Conservation (phyloP, 1,140 invertebrate species). For the Heliothis virescens region DNA sequence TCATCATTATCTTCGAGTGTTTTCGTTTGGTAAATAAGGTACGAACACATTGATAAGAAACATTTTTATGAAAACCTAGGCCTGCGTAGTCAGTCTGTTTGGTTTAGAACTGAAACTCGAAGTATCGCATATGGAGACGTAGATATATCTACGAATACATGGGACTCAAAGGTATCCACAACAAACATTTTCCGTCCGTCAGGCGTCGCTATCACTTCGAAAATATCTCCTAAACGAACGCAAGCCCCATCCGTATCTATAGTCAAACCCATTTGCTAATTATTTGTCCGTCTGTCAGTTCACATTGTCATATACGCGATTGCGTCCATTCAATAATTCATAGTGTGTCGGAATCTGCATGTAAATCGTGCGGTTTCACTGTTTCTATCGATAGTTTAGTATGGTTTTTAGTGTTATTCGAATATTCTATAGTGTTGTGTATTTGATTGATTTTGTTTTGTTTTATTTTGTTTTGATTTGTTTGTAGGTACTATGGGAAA, state of each 20-base stretch:
- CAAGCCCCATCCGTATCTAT: slow-evolving; percentile 6
- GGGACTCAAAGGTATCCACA: slow-evolving; percentile 10
- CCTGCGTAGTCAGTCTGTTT: neutral
- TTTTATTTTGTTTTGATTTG: neutral
- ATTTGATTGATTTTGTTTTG: slow-evolving; percentile 11
- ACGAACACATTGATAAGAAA: too few relatives aligned
- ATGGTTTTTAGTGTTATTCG: slow-evolving; percentile 15
- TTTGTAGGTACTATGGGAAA: too few relatives aligned
- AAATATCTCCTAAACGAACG: slow-evolving; percentile 4
- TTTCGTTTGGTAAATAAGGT: too few relatives aligned
- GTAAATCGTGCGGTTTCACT: slow-evolving; percentile 43
- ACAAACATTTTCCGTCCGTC: neutral
- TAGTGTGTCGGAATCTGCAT: slow-evolving; percentile 16
- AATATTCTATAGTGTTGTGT: slow-evolving; percentile 10
- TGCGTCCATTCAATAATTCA: slow-evolving; percentile 45
- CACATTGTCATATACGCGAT: slow-evolving; percentile 41
- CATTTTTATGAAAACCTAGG: too few relatives aligned
- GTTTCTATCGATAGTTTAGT: neutral
- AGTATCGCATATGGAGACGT: too few relatives aligned
- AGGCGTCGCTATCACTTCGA: slow-evolving; percentile 5
- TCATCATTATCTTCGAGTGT: too few relatives aligned
- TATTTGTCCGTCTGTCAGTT: slow-evolving; percentile 53
- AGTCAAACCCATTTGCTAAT: slow-evolving; percentile 65
- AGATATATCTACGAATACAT: too few relatives aligned
- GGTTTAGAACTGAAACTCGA: too few relatives aligned